Base-by-base conservation (phyloP, 2,797 vertebrate species). In the Meriones psammophilus region DNA sequence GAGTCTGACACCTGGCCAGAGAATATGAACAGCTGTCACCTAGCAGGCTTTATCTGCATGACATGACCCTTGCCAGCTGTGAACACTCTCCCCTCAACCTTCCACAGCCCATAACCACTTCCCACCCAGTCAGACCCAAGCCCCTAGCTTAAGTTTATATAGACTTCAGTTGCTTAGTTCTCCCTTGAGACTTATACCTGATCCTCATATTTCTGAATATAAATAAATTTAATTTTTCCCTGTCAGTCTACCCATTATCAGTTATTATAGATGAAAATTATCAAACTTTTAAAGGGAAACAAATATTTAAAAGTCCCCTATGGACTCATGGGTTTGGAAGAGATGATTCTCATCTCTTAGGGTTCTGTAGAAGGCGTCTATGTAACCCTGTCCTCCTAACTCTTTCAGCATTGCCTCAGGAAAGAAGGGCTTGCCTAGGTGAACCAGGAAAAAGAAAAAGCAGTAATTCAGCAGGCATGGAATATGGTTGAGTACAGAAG, bases 361-460 rank as follows among this genome's bases (percentile, higher is more conserved):
- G 36, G 26, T 42, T 92, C 56, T 28, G 39, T 18, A 58, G 58
- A 77, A 83, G 46, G 56, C 56, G 56, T 6, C 8, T 76, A 0
- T 39, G 15, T 50, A 74, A 62, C 42, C 42, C 13, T 81, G n/a
- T 42, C 91, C 56, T 79, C 30, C 60, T 66, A 85, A 84, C n/a
- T n/a, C 46, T 80, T 56, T 46, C 2, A 39, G 15, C 46, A 64
- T 20, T 71, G 71, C 33, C 58, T 54, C 54, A 71, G 85, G 33
- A 88, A 33, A 92, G 22, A 80, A 6, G 2, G 60, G 69, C 30
- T 79, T 88, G 78, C 39, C 56, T 74, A 87, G 56, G 91, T 58
- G 58, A 84, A 58, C 50, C 74, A 93, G 24, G 93, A 18, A 71
- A 71, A 90, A 28, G 56, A 42, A 60, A 90, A 71, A 42, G 87